Evolutionary conservation across 2,888 invertebrate genomes (phyloP).

Genomic region (Microplitis deprimator): DNA sequence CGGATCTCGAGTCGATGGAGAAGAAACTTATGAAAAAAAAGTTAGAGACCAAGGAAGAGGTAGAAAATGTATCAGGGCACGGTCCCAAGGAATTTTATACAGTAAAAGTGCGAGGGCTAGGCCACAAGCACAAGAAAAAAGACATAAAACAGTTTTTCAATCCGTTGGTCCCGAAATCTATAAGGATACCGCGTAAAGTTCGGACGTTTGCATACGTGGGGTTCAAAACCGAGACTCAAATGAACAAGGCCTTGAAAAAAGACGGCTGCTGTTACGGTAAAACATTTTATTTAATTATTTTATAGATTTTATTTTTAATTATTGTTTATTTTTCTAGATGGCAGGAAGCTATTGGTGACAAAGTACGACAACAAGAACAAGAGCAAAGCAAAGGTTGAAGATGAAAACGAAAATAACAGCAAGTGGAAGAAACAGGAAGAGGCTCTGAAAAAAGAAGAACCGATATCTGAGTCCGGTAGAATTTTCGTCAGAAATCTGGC

Average conservation of each 20-base stretch:
- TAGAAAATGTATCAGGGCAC: no score
- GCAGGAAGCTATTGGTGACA: slow-evolving; percentile 76
- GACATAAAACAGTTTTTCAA: slow-evolving; percentile 89
- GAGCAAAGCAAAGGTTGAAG: slow-evolving; percentile 61
- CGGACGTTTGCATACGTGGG: slow-evolving; percentile 93
- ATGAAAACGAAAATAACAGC: slow-evolving; percentile 59
- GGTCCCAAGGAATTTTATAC: slow-evolving; percentile 73
- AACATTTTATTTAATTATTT: slow-evolving; percentile 7
- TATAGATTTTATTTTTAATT: slow-evolving; percentile 24
- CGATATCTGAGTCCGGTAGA: slow-evolving; percentile 90
- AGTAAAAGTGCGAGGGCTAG: slow-evolving; percentile 84
- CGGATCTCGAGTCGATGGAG: slow-evolving; percentile 87
- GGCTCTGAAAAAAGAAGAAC: slow-evolving; percentile 80
- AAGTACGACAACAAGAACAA: slow-evolving; percentile 73
- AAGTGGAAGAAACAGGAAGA: slow-evolving; percentile 79
- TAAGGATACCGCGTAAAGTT: slow-evolving; percentile 83
- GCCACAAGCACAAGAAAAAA: slow-evolving; percentile 85
- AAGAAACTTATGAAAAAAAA: slow-evolving; percentile 74
- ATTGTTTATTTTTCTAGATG: slow-evolving; percentile 69
- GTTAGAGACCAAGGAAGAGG: slow-evolving; percentile 62
- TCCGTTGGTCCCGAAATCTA: slow-evolving; percentile 83
- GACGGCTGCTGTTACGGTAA: slow-evolving; percentile 89
- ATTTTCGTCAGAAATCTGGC: slow-evolving; percentile 94
- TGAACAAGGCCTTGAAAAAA: slow-evolving; percentile 85
- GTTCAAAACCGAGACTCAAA: slow-evolving; percentile 85